Evolutionary conservation across 2,113 vertebrate species (phyloP), one percentile per base, ranked within the genome.

Genomic region (Semnornis frantzii): DNA sequence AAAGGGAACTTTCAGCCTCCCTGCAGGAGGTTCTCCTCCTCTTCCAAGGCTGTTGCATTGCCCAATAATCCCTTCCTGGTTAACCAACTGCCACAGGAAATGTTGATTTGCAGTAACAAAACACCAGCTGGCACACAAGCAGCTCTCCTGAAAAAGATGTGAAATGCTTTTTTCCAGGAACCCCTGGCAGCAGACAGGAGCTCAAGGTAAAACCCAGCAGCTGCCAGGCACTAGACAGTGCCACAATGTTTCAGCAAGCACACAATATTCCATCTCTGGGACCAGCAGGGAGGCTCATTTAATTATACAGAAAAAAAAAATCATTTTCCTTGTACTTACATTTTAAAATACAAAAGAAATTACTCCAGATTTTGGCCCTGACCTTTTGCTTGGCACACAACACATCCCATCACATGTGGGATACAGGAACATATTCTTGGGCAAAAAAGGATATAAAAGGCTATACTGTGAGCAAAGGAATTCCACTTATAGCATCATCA

Each of bases 201-300:
- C 5, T 82, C 21, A 76, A 21, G 34, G 14, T 82, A 68, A 65
- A 60, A 81, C 5, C 10, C 14, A 69, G n/a, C 55, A 89, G 39
- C 50, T 76, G 50, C 31, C 79, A 21, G 16, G 52, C 21, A 66
- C 20, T 39, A 55, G 71, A 23, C 8, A 82, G 39, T 17, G 64
- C 42, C 2, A 2, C 73, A 68, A 21, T 14, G 16, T 63, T 87
- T 93, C 39, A 63, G 73, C 19, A 46, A 64, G 60, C 30, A 24
- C 0, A 0, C 11, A 21, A 12, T 42, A 27, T 17, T 78, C 15
- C 10, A 16, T 9, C 28, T 55, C 33, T 5, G 3, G 33, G 34
- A 84, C 23, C 46, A 66, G 24, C 37, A 48, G 33, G 57, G 28
- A 75, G 24, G 7, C 46, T 63, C 1, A 66, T 80, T 73, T 85